Evolutionary conservation across 2,797 vertebrate species (phyloP).

Genomic region (Parambassis ranga): DNA sequence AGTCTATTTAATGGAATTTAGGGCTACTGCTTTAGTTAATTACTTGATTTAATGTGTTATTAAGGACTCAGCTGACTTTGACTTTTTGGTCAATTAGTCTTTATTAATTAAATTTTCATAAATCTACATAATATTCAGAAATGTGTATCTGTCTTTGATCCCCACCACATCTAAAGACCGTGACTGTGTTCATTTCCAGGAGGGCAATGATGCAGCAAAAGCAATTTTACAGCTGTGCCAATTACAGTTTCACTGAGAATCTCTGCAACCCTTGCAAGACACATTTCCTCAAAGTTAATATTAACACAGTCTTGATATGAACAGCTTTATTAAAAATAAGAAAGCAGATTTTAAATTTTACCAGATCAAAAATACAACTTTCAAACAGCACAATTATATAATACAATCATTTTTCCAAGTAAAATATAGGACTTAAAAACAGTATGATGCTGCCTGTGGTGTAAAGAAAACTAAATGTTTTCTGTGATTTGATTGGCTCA

Average conservation of each 20-base stretch:
- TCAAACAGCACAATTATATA: too few relatives aligned
- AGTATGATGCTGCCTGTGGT: neutral
- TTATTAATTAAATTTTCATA: slow-evolving; percentile 75
- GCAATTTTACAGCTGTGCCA: slow-evolving; percentile 50
- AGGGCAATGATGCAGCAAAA: slow-evolving; percentile 56
- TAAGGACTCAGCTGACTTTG: slow-evolving; percentile 71
- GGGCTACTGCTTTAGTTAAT: slow-evolving; percentile 64
- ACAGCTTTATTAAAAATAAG: slow-evolving; percentile 12
- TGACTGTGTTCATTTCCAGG: slow-evolving; percentile 61
- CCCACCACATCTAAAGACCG: slow-evolving; percentile 51
- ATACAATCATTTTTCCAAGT: neutral
- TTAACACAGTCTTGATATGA: slow-evolving; percentile 9
- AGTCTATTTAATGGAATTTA: slow-evolving; percentile 64
- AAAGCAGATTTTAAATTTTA: neutral
- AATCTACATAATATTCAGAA: slow-evolving; percentile 67
- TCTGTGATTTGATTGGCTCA: neutral
- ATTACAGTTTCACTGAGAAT: slow-evolving; percentile 48
- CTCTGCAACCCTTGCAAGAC: slow-evolving; percentile 14
- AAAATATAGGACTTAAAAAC: neutral
- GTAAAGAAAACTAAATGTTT: accelerated
- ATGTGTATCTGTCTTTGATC: slow-evolving; percentile 57
- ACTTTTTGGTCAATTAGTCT: slow-evolving; percentile 74
- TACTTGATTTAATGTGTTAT: slow-evolving; percentile 70
- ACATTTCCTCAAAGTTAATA: slow-evolving; percentile 36
- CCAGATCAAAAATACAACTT: too few relatives aligned